phyloP scores from a whole-genome alignment of 2,888 invertebrate genomes.

The Osedax fenrisi region DNA sequence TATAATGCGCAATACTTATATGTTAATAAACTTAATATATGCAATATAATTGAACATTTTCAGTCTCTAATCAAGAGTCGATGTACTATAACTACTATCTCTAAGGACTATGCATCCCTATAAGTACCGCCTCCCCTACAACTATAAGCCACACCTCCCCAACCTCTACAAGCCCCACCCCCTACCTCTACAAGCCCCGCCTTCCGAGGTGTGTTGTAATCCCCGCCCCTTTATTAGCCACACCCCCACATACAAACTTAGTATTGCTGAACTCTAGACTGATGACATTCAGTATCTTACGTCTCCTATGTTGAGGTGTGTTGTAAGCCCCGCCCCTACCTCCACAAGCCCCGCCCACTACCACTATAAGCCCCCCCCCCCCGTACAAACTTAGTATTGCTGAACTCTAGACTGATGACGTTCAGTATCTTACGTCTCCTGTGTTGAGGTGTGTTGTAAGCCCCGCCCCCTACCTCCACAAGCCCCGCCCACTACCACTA shows the following conservation, averaged over 20 bases:
- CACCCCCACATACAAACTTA: slow-evolving; percentile 53
- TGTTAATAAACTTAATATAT: no score
- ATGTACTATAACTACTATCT: no score
- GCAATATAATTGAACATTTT: no score
- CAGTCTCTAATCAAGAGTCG: no score
- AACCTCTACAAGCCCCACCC: slow-evolving; percentile 62
- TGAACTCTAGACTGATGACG: slow-evolving; percentile 63
- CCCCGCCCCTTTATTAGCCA: no score
- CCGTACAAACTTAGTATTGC: slow-evolving; percentile 63
- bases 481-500: slow-evolving; percentile 72
- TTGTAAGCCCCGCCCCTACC: no score
- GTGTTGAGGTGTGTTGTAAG: slow-evolving; percentile 60
- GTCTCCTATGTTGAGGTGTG: no score
- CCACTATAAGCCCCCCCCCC: not conserved
- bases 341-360: slow-evolving; percentile 70
- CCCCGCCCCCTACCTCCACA: slow-evolving; percentile 68
- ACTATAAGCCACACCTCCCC: no score
- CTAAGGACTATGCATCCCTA: no score
- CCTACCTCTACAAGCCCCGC: slow-evolving; percentile 48
- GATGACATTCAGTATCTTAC: slow-evolving; percentile 50
- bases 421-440: slow-evolving; percentile 48
- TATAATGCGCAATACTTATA: no score
- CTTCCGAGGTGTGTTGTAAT: no score
- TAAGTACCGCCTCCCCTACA: no score
- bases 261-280: slow-evolving; percentile 72